phyloP scores from a whole-genome alignment of 2,888 invertebrate genomes.

The Noctua janthe region DNA sequence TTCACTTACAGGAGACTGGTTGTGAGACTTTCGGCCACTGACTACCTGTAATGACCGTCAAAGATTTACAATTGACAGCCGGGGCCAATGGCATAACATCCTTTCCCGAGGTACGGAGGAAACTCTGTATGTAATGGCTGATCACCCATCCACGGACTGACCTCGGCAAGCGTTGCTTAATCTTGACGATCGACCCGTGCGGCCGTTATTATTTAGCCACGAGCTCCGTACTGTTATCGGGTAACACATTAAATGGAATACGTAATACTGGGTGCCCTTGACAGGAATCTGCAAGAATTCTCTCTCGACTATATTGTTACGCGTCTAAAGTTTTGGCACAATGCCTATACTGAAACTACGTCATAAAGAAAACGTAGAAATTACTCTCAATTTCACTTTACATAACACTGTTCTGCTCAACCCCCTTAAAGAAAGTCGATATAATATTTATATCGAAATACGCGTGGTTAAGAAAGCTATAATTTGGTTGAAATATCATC shows the following conservation, averaged over 20 bases:
- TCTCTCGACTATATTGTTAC: conserved; percentile 33
- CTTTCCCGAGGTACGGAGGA: not conserved
- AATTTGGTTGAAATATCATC: not conserved
- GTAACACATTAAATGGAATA: conserved; percentile 20
- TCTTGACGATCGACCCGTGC: not conserved
- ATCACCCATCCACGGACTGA: not conserved
- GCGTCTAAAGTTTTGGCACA: conserved; percentile 41
- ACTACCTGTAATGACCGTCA: not conserved
- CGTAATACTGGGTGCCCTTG: conserved; percentile 32
- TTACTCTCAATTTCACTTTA: conserved; percentile 15
- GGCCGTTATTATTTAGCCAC: not conserved
- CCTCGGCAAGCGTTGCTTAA: not conserved
- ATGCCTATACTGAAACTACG: conserved; percentile 34
- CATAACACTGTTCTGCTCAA: not conserved
- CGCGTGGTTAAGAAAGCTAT: not conserved
- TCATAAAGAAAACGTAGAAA: conserved; percentile 30
- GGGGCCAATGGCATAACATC: not conserved
- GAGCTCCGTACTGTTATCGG: not conserved
- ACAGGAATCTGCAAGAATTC: conserved; percentile 42
- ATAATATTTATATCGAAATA: not conserved
- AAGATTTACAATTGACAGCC: not conserved
- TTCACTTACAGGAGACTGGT: not conserved
- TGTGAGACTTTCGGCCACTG: not conserved
- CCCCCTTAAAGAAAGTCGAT: not conserved
- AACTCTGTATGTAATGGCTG: not conserved